phyloP scores from a whole-genome alignment of 1,140 invertebrate species.

The Drosophila guanche region DNA sequence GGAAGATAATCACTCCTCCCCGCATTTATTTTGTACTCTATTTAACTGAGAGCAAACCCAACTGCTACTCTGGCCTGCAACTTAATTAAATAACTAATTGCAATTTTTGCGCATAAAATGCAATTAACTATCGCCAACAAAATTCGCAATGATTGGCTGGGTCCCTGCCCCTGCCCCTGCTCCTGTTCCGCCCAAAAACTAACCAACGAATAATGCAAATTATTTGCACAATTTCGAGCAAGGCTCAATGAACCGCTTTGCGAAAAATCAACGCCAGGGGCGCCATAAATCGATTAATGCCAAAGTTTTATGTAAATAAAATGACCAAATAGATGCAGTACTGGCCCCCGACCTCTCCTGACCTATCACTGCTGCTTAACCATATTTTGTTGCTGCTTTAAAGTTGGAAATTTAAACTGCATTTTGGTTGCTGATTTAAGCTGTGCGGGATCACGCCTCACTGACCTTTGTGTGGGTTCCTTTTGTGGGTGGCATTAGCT shows the following conservation, averaged over 20 bases:
- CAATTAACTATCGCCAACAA: conserved; percentile 51
- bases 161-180: no score
- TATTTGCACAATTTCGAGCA: conserved; percentile 55
- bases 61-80: conserved; percentile 4
- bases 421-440: conserved; percentile 11
- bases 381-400: conserved; percentile 36
- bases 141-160: conserved; percentile 37
- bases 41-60: not conserved
- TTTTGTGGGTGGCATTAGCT: conserved; percentile 20
- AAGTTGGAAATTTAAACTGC: conserved; percentile 26
- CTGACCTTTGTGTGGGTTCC: conserved; percentile 43
- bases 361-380: conserved; percentile 11
- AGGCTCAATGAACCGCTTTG: conserved; percentile 36
- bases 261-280: conserved; percentile 62
- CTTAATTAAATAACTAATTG: conserved; percentile 71
- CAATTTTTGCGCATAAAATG: conserved; percentile 59
- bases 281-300: conserved; percentile 70
- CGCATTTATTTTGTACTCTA: no score
- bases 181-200: conserved; percentile 14
- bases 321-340: conserved; percentile 21
- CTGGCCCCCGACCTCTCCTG: not conserved
- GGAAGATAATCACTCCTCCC: not conserved
- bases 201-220: conserved; percentile 43
- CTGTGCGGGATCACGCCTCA: conserved; percentile 27
- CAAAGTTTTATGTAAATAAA: conserved; percentile 71